Conservation (phyloP, 2,888 invertebrate genomes). For the Actias luna region DNA sequence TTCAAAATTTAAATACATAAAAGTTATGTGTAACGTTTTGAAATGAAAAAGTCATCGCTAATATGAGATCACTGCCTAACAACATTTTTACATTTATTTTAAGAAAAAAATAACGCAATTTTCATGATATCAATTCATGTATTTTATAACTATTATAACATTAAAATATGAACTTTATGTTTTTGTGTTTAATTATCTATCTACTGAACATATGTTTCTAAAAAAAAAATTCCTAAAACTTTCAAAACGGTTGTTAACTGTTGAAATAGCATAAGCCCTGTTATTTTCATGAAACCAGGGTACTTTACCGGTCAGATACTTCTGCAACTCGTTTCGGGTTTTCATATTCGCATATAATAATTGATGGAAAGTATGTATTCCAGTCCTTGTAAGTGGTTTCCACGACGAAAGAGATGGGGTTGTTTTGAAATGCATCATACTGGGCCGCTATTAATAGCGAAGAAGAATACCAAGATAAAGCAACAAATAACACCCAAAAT, state of each 20-base stretch:
- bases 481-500: slow-evolving; percentile 84
- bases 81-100: too few species aligned
- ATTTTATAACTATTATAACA: too few species aligned
- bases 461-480: slow-evolving; percentile 84
- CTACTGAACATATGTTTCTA: not conserved
- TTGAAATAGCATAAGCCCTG: not conserved
- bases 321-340: slow-evolving; percentile 85
- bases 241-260: not conserved
- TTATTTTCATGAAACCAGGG: not conserved
- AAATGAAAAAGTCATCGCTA: too few species aligned
- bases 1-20: too few species aligned
- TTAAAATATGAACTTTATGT: too few species aligned
- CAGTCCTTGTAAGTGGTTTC: slow-evolving; percentile 89
- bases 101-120: too few species aligned
- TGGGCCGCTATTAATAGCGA: slow-evolving; percentile 80
- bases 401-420: slow-evolving; percentile 89
- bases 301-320: slow-evolving; percentile 83
- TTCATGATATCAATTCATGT: too few species aligned
- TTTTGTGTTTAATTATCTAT: not conserved
- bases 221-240: too few species aligned
- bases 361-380: slow-evolving; percentile 87
- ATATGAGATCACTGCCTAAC: too few species aligned
- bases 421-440: slow-evolving; percentile 84
- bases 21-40: too few species aligned
- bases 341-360: slow-evolving; percentile 87